These are phyloP conservation scores for Stomatorhinus walkeri DNA, from an alignment of 2,797 vertebrate genomes.

Conservation along the genomic window DNA sequence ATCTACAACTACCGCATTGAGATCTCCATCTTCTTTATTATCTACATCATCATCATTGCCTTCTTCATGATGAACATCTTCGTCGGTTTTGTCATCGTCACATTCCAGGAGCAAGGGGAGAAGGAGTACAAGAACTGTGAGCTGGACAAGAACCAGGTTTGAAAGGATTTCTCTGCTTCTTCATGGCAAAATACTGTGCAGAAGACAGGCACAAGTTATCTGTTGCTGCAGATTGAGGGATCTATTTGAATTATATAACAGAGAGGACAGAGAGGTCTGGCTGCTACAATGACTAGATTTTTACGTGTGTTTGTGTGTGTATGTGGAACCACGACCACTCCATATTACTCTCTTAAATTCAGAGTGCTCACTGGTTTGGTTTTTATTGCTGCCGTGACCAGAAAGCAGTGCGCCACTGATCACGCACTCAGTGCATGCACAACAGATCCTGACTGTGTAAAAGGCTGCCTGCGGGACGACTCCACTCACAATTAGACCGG, in stretches of 20 bases:
- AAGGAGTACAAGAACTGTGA: conserved; percentile 99
- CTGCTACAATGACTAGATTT: neutral
- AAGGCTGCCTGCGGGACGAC: too few relatives aligned
- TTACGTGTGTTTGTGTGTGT: too few relatives aligned
- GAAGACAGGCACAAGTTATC: neutral
- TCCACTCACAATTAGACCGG: too few relatives aligned
- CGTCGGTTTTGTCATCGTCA: conserved; percentile 98
- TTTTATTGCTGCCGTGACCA: too few relatives aligned
- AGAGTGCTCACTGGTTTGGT: too few relatives aligned
- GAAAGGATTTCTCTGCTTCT: conserved; percentile 26
- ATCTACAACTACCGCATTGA: conserved; percentile 97
- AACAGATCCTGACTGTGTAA: too few relatives aligned
- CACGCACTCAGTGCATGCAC: too few relatives aligned
- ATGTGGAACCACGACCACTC: too few relatives aligned
- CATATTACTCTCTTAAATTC: too few relatives aligned
- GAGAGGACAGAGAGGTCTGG: neutral
- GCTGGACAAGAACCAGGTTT: conserved; percentile 99
- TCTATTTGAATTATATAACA: neutral
- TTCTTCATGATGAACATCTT: conserved; percentile 99
- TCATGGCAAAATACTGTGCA: neutral
- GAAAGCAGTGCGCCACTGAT: too few relatives aligned
- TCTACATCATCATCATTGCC: conserved; percentile 99
- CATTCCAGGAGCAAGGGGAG: conserved; percentile 98
- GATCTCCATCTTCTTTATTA: conserved; percentile 99
- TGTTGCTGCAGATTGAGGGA: neutral